Evolutionary conservation across 2,797 vertebrate genomes (phyloP).

Genomic region (Leptatherina wallacei): DNA sequence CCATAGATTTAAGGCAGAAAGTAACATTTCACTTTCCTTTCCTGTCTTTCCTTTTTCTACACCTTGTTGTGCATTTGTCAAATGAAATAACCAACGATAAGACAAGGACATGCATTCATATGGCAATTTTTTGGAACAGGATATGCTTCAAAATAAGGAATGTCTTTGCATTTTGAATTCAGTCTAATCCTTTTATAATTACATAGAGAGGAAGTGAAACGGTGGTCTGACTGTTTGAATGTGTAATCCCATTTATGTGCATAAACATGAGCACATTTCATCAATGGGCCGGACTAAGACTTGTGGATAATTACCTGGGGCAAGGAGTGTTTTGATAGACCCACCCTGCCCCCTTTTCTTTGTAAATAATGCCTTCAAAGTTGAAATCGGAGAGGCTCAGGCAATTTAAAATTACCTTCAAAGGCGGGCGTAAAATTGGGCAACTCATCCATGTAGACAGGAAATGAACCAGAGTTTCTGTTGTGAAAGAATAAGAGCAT

Average conservation of each 20-base stretch:
- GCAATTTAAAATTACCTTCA: slow-evolving; percentile 84
- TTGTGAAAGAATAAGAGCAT: slow-evolving; percentile 54
- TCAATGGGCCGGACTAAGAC: slow-evolving; percentile 72
- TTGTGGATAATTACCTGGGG: slow-evolving; percentile 79
- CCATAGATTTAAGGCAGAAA: slow-evolving; percentile 68
- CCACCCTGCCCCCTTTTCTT: slow-evolving; percentile 43
- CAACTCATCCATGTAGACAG: slow-evolving; percentile 90
- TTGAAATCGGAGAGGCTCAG: slow-evolving; percentile 82
- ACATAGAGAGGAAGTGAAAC: slow-evolving; percentile 75
- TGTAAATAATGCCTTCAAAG: slow-evolving; percentile 78
- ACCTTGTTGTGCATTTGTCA: slow-evolving; percentile 25
- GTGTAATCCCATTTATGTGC: slow-evolving; percentile 79
- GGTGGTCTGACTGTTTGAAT: slow-evolving; percentile 74
- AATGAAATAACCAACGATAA: slow-evolving; percentile 60
- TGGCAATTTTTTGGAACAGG: slow-evolving; percentile 64
- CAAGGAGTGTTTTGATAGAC: slow-evolving; percentile 68
- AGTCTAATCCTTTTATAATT: slow-evolving; percentile 85
- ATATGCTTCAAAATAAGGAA: slow-evolving; percentile 70
- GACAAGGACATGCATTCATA: slow-evolving; percentile 58
- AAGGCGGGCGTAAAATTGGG: slow-evolving; percentile 89
- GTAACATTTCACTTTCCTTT: slow-evolving; percentile 50
- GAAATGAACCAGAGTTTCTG: slow-evolving; percentile 87
- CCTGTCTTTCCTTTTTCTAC: slow-evolving; percentile 28
- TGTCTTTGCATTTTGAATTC: slow-evolving; percentile 78
- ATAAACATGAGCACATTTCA: slow-evolving; percentile 82